Evolutionary conservation across 2,113 vertebrate species (phyloP).

Genomic region (Saiga tatarica): DNA sequence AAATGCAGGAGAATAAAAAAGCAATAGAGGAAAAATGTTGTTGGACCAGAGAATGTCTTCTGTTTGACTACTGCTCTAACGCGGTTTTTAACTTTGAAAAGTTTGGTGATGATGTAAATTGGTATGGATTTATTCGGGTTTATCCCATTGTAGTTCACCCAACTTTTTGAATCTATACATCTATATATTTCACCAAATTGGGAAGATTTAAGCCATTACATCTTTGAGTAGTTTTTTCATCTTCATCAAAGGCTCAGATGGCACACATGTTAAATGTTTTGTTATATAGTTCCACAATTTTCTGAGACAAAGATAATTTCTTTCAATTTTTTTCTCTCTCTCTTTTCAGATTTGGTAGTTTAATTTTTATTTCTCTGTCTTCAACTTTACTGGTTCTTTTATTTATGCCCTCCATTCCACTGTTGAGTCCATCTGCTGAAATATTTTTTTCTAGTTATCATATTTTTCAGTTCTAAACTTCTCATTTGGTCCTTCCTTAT

Average conservation of each 20-base stretch:
- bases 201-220: background rate
- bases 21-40: background rate
- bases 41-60: background rate
- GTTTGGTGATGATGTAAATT: background rate
- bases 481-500: background rate
- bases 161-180: background rate
- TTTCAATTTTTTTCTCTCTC: background rate
- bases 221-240: background rate
- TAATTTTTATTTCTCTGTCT: background rate
- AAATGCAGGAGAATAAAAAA: background rate
- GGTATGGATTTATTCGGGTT: background rate
- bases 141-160: background rate
- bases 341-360: background rate
- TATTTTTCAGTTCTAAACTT: background rate
- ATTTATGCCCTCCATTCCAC: background rate
- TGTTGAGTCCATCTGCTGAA: background rate
- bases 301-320: background rate
- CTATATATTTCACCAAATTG: background rate
- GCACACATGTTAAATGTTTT: background rate
- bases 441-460: background rate
- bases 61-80: background rate
- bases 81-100: background rate
- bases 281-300: background rate
- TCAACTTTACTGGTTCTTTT: background rate
- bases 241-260: background rate